Conservation (phyloP, 2,797 vertebrate species). For the Ceyx erithaca region DNA sequence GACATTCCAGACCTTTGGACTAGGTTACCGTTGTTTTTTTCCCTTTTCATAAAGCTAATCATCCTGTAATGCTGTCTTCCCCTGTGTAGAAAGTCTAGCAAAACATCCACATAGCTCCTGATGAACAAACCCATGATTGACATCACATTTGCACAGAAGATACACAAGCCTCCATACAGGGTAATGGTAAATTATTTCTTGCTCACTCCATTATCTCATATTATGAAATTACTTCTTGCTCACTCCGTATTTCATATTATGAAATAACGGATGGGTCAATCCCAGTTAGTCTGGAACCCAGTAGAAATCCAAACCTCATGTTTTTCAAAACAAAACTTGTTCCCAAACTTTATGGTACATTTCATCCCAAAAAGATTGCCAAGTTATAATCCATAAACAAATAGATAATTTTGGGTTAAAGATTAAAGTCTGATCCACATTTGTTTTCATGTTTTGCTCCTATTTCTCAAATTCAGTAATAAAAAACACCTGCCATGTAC, state of each 20-base stretch:
- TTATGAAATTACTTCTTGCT: not conserved
- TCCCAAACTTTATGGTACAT: not conserved
- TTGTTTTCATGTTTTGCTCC: not conserved
- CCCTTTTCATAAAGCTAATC: not conserved
- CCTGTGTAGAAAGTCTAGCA: not conserved
- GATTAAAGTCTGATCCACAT: not conserved
- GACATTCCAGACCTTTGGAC: constrained; percentile 10
- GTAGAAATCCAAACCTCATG: not conserved
- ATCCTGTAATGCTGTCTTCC: not conserved
- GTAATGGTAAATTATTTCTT: not conserved
- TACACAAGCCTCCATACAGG: not conserved
- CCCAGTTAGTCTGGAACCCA: not conserved
- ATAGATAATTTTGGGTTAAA: not conserved
- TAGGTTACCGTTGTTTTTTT: constrained; percentile 13
- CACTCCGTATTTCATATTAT: not conserved
- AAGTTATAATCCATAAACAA: not conserved
- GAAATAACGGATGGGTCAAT: not conserved
- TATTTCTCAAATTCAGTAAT: not conserved
- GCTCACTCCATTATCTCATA: not conserved
- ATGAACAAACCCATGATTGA: not conserved
- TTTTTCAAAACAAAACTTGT: not conserved
- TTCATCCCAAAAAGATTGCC: not conserved
- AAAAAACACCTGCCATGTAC: not conserved
- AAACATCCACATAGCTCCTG: not conserved
- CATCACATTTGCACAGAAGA: not conserved